A percentile compares a stretch with the other conserved stretches of the same genome.
phyloP scores from a whole-genome alignment of 2,888 invertebrate genomes.

The Chymomyza procnemis region DNA sequence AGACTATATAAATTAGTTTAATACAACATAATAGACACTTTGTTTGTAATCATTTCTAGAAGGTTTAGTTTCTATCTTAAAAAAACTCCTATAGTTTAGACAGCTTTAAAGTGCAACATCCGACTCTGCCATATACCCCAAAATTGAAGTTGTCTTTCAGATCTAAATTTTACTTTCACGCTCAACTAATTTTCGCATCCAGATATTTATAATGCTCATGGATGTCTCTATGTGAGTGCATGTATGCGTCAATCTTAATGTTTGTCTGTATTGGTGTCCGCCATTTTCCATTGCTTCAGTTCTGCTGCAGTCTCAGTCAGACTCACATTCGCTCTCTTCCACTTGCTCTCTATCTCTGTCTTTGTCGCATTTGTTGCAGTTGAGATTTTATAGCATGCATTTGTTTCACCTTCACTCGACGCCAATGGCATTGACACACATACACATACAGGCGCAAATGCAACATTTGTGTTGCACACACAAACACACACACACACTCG shows the following conservation, averaged over 20 bases:
- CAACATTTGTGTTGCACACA: background rate
- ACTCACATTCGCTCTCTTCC: background rate
- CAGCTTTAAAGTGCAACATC: too few species aligned
- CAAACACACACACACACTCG: slow-evolving; percentile 18
- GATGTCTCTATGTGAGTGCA: slow-evolving; percentile 2
- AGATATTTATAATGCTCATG: slow-evolving; percentile 49
- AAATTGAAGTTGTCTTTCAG: background rate
- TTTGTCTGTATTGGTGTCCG: slow-evolving; percentile 25
- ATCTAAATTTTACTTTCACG: background rate
- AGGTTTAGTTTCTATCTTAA: too few species aligned
- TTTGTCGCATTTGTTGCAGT: slow-evolving; percentile 48
- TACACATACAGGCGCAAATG: slow-evolving; percentile 30
- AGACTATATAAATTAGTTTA: too few species aligned
- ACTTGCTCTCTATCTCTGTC: slow-evolving; percentile 20
- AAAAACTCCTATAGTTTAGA: too few species aligned
- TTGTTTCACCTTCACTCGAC: slow-evolving; percentile 74
- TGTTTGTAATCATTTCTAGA: too few species aligned
- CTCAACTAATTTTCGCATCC: slow-evolving; percentile 31
- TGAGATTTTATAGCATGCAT: slow-evolving; percentile 74
- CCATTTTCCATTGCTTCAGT: slow-evolving; percentile 47
- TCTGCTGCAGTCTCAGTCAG: slow-evolving; percentile 38
- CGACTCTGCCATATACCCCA: too few species aligned
- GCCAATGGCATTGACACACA: slow-evolving; percentile 69
- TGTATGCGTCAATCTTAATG: slow-evolving; percentile 11
- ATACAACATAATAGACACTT: too few species aligned